phyloP scores from a whole-genome alignment of 2,113 vertebrate genomes.

The Chionis minor region DNA sequence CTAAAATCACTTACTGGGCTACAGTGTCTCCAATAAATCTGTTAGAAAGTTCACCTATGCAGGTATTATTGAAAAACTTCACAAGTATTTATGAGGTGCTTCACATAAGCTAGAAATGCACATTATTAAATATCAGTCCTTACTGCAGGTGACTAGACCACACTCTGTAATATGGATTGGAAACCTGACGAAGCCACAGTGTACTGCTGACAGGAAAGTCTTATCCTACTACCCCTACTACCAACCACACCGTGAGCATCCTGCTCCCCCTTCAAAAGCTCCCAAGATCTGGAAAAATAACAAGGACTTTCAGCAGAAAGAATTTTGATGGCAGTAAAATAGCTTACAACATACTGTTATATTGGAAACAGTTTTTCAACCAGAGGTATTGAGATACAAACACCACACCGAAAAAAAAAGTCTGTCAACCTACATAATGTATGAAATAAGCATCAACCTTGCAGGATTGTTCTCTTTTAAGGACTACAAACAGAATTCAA shows the following conservation, averaged over 20 bases:
- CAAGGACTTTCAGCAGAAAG: neutral
- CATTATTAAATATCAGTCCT: neutral
- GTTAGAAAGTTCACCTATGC: neutral
- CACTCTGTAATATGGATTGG: neutral
- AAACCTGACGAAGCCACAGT: neutral
- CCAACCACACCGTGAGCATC: neutral
- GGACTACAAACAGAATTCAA: slow-evolving; percentile 45
- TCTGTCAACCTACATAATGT: neutral
- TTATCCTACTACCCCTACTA: neutral
- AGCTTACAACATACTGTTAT: neutral
- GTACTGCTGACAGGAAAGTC: neutral
- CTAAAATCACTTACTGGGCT: neutral
- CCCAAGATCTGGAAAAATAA: neutral
- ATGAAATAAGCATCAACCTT: neutral
- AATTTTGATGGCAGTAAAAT: neutral
- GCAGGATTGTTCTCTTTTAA: slow-evolving; percentile 21
- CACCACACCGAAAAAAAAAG: neutral
- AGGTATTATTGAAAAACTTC: neutral
- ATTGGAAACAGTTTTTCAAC: neutral
- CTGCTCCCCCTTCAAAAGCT: neutral
- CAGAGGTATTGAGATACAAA: neutral
- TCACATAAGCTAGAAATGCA: neutral
- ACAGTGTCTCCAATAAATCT: neutral
- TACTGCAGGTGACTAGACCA: neutral
- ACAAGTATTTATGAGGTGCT: neutral